These are phyloP conservation scores for Elysia crispata DNA, from an alignment of 2,888 invertebrate genomes.

Conservation along the genomic window DNA sequence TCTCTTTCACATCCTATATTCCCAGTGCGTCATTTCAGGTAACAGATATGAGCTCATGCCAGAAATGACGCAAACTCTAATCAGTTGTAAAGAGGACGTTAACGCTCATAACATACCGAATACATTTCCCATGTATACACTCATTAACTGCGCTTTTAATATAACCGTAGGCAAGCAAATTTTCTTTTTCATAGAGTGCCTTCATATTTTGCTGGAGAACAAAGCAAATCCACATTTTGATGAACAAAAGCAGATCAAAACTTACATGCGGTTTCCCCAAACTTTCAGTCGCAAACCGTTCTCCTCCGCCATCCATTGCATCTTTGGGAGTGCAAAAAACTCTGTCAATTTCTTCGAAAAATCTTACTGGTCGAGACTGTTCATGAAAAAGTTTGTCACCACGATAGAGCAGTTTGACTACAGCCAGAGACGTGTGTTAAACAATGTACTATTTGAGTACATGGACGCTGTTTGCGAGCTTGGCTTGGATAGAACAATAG, in stretches of 20 bases:
- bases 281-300: background rate
- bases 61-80: constrained; percentile 41
- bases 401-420: constrained; percentile 18
- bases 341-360: constrained; percentile 40
- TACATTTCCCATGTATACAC: constrained; percentile 43
- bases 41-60: constrained; percentile 42
- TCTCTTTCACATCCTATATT: constrained; percentile 43
- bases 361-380: constrained; percentile 34
- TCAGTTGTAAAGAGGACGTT: constrained; percentile 44
- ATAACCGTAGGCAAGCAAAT: constrained; percentile 27
- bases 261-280: background rate
- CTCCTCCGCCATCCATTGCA: constrained; percentile 42
- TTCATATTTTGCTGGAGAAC: constrained; percentile 32
- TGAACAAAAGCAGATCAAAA: constrained; percentile 14
- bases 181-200: constrained; percentile 43
- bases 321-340: constrained; percentile 24
- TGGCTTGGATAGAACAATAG: constrained; percentile 34
- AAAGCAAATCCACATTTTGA: constrained; percentile 48
- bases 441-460: constrained; percentile 42
- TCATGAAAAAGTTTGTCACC: constrained; percentile 45
- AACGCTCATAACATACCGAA: constrained; percentile 25
- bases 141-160: constrained; percentile 46
- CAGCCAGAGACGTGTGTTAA: constrained; percentile 27
- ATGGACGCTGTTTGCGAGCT: constrained; percentile 17
- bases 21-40: constrained; percentile 36